Conservation (phyloP, 2,797 vertebrate species). For the Tadarida brasiliensis region DNA sequence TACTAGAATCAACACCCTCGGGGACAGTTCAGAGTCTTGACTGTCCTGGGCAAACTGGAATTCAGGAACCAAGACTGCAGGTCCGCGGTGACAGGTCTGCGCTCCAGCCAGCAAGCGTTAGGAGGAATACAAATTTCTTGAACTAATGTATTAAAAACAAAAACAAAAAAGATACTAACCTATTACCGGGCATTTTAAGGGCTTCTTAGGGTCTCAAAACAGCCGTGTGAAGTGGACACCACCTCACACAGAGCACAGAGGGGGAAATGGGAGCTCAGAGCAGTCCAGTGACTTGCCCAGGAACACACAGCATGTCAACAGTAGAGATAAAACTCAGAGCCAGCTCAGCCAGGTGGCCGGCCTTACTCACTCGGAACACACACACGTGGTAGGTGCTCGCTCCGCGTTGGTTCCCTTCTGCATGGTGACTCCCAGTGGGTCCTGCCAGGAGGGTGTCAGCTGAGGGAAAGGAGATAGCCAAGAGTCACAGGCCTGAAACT, state of each 20-base stretch:
- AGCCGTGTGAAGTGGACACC: not conserved
- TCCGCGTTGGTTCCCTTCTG: not conserved
- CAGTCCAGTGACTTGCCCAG: not conserved
- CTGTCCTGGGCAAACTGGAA: not conserved
- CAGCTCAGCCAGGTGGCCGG: not conserved
- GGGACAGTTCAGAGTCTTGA: not conserved
- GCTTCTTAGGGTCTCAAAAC: not conserved
- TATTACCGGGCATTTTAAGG: not conserved
- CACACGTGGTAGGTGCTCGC: fast-evolving
- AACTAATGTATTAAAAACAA: not conserved
- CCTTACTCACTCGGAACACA: not conserved
- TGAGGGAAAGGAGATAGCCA: not conserved
- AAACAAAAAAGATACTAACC: not conserved
- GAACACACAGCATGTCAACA: not conserved
- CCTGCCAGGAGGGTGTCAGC: not conserved
- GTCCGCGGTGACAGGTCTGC: not conserved
- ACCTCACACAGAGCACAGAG: not conserved
- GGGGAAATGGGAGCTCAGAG: not conserved
- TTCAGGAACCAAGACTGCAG: not conserved
- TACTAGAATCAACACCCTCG: too few relatives aligned
- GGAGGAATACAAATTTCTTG: not conserved
- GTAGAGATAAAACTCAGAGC: not conserved
- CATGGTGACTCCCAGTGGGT: not conserved
- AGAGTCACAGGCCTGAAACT: not conserved
- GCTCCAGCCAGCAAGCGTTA: not conserved